These are phyloP conservation scores for Ciconia maguari DNA, from an alignment of 2,113 vertebrate species.

Conservation along the genomic window DNA sequence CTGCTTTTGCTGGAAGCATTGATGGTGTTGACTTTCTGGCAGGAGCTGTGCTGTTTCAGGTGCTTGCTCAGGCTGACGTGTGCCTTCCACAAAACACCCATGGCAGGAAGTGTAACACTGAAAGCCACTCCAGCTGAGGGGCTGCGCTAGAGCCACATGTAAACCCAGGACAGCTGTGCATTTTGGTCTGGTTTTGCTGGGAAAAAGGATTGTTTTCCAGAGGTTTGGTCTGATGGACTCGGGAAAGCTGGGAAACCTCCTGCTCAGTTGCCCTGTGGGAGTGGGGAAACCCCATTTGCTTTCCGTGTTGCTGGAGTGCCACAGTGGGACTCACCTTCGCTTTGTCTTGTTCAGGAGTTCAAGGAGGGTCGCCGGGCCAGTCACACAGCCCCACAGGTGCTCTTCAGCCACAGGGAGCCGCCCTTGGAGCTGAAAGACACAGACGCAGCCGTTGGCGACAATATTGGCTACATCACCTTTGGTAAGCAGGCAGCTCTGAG, in stretches of 20 bases:
- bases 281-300: not conserved
- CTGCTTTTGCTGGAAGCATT: not conserved
- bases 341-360: constrained; percentile 85
- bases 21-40: not conserved
- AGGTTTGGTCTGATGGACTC: not conserved
- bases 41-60: not conserved
- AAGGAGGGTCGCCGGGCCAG: constrained; percentile 97
- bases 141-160: accelerated
- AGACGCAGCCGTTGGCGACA: constrained; percentile 92
- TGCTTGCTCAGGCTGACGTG: not conserved
- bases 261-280: not conserved
- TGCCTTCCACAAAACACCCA: not conserved
- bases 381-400: constrained; percentile 97
- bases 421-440: constrained; percentile 98
- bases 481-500: constrained; percentile 72
- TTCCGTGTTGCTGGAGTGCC: not conserved
- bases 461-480: constrained; percentile 99
- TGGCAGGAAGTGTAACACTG: not conserved
- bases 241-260: not conserved
- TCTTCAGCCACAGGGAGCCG: constrained; percentile 97
- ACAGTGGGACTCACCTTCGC: not conserved
- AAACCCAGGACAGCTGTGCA: not conserved
- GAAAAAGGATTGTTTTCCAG: not conserved
- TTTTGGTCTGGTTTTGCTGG: not conserved
- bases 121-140: not conserved